Conservation (phyloP, 2,113 vertebrate species). For the Oostethus manadensis region DNA sequence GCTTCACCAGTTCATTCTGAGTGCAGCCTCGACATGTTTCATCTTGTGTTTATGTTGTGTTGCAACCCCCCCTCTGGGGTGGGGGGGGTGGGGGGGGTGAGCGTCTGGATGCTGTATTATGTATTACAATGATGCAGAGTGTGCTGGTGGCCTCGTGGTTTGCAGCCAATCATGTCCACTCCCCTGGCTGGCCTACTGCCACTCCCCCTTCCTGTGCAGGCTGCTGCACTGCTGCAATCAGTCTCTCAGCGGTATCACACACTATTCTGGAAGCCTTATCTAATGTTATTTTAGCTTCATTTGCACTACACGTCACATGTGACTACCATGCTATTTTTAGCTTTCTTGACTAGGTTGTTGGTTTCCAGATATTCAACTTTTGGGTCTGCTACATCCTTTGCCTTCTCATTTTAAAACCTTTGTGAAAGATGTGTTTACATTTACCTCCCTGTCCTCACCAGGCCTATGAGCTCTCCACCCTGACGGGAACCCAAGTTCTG, state of each 20-base stretch:
- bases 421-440: slow-evolving; percentile 1
- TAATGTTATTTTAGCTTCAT: slow-evolving; percentile 58
- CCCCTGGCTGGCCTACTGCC: slow-evolving; percentile 10
- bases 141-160: slow-evolving; percentile 27
- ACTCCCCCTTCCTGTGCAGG: slow-evolving; percentile 7
- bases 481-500: slow-evolving; percentile 96
- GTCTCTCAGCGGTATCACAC: slow-evolving; percentile 48
- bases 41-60: slow-evolving; percentile 11
- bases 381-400: slow-evolving; percentile 2
- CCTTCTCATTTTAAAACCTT: background rate
- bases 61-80: no score
- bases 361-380: slow-evolving; percentile 24
- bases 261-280: slow-evolving; percentile 65
- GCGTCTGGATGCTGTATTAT: slow-evolving; percentile 26
- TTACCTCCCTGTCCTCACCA: slow-evolving; percentile 35
- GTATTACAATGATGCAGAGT: slow-evolving; percentile 21
- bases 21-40: slow-evolving; percentile 25
- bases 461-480: slow-evolving; percentile 96
- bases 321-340: slow-evolving; percentile 42
- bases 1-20: slow-evolving; percentile 39
- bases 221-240: slow-evolving; percentile 39
- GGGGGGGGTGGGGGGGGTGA: slow-evolving; percentile 1
- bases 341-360: slow-evolving; percentile 14
- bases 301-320: slow-evolving; percentile 56
- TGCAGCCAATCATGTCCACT: slow-evolving; percentile 13